Evolutionary conservation across 92 coral and sea anemone species (phyloP).

Genomic region (Anthopleura xanthogrammica): DNA sequence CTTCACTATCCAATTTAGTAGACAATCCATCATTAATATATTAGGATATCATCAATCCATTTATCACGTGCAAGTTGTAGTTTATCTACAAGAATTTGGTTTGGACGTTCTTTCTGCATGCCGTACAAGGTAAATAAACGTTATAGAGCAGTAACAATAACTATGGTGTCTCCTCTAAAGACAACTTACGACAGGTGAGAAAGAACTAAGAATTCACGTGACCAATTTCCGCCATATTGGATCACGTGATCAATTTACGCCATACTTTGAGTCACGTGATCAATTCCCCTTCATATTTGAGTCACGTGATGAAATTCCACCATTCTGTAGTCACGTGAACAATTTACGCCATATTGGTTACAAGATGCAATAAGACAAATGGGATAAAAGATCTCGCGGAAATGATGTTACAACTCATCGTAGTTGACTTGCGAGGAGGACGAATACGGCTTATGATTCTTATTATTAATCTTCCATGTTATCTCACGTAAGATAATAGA

Average conservation of each 20-base stretch:
- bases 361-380: too few species aligned
- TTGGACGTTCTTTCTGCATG: slow-evolving; percentile 7
- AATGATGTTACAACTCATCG: neutral
- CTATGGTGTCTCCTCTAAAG: neutral
- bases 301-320: too few species aligned
- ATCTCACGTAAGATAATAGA: neutral
- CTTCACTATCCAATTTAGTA: neutral
- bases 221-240: too few species aligned
- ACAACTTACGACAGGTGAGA: neutral
- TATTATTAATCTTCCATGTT: neutral
- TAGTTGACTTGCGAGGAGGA: neutral
- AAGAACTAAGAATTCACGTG: too few species aligned
- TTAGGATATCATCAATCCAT: slow-evolving; percentile 10
- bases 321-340: too few species aligned
- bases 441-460: neutral
- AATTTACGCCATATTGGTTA: too few species aligned
- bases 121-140: neutral
- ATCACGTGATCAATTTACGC: too few species aligned
- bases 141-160: neutral
- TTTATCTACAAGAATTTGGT: slow-evolving; percentile 6
- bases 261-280: too few species aligned
- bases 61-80: slow-evolving; percentile 3
- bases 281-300: too few species aligned
- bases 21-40: slow-evolving; percentile 3
- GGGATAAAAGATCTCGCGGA: neutral